A percentile compares a stretch with the other conserved stretches of the same genome.
These are phyloP conservation scores for Sterna hirundo DNA, from an alignment of 2,113 vertebrate species.

Conservation along the genomic window DNA sequence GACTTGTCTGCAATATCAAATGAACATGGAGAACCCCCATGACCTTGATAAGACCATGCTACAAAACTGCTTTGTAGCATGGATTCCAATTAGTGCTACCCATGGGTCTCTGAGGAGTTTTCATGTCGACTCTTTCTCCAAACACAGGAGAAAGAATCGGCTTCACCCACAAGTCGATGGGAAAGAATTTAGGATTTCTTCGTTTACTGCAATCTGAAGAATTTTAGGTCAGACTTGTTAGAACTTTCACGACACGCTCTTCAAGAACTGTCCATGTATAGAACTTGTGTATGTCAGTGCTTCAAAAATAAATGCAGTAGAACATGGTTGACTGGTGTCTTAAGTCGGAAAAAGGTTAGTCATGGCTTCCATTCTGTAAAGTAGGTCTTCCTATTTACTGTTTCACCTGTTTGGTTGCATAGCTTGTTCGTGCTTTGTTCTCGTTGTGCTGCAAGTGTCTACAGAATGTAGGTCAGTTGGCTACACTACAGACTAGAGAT, in stretches of 20 bases:
- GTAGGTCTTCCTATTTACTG: neutral
- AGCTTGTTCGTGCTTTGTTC: neutral
- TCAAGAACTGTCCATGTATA: neutral
- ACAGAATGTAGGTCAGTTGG: neutral
- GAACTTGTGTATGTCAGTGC: neutral
- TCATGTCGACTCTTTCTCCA: neutral
- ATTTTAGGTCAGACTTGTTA: neutral
- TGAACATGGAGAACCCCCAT: neutral
- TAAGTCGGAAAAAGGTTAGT: neutral
- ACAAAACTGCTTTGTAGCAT: neutral
- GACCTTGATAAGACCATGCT: neutral
- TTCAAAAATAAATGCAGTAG: neutral
- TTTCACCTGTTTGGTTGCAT: neutral
- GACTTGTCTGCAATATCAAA: neutral
- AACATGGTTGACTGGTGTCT: neutral
- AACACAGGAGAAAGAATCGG: neutral
- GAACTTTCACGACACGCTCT: neutral
- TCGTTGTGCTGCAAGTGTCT: too few species aligned
- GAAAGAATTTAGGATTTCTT: neutral
- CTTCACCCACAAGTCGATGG: neutral
- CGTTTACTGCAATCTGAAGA: neutral
- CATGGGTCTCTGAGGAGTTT: neutral
- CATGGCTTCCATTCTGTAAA: neutral
- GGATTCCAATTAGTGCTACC: neutral
- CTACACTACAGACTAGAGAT: neutral